A percentile compares a stretch with the other conserved stretches of the same genome.
Conservation (phyloP, 2,888 invertebrate genomes). For the Yponomeuta plumbellus region DNA sequence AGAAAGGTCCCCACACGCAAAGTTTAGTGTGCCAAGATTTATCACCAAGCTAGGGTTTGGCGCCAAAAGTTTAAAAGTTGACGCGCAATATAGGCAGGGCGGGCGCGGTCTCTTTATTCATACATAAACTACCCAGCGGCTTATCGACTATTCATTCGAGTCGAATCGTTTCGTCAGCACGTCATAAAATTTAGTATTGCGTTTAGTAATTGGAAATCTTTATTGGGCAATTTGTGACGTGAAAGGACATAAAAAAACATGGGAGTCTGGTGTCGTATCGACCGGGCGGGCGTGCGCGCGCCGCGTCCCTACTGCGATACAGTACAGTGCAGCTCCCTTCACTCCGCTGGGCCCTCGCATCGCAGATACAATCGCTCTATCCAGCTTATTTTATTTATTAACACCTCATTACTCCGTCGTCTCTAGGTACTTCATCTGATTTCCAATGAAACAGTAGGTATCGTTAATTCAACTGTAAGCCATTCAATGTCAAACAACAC, state of each 20-base stretch:
- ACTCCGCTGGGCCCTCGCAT: neutral
- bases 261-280: conserved; percentile 71
- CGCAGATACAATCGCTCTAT: neutral
- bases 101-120: neutral
- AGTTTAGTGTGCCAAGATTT: neutral
- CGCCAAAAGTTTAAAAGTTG: conserved; percentile 3
- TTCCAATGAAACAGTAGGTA: neutral
- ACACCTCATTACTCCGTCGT: conserved; percentile 7
- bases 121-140: conserved; percentile 1
- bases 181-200: conserved; percentile 37
- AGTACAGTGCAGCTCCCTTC: conserved; percentile 3
- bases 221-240: conserved; percentile 62
- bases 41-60: neutral
- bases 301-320: conserved; percentile 25
- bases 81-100: neutral
- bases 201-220: conserved; percentile 58
- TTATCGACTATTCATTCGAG: neutral
- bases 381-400: conserved; percentile 6
- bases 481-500: conserved; percentile 24
- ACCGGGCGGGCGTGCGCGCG: conserved; percentile 65
- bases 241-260: conserved; percentile 71
- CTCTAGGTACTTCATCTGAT: neutral
- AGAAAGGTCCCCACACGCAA: too few species aligned
- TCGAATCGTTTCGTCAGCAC: conserved; percentile 29
- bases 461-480: conserved; percentile 20